Evolutionary conservation across 30 jellyfish, hydroid and myxozoan species (phyloP).

Genomic region (Aurelia aurita): DNA sequence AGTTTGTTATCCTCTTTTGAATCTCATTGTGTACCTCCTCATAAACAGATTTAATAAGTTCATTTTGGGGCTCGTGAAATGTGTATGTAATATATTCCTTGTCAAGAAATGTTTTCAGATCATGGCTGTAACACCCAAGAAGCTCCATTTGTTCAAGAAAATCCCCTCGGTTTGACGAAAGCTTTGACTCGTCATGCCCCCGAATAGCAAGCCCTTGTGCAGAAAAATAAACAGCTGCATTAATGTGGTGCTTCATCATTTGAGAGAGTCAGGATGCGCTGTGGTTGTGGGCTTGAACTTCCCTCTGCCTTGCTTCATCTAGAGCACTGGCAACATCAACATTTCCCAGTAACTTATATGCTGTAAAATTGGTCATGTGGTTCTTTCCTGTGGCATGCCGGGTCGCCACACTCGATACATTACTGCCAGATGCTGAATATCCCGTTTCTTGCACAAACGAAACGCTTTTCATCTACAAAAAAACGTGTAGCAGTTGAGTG

Average conservation of each 20-base stretch:
- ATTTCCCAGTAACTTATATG: conserved; percentile 42
- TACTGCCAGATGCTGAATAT: conserved; percentile 1
- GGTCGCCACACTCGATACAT: conserved; percentile 18
- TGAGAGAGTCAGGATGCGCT: conserved; percentile 21
- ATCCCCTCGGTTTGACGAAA: conserved; percentile 58
- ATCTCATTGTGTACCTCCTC: conserved; percentile 33
- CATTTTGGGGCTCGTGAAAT: conserved; percentile 45
- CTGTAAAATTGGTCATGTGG: conserved; percentile 19
- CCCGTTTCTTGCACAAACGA: conserved; percentile 41
- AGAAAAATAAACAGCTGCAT: conserved; percentile 37
- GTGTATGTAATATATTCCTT: conserved; percentile 24
- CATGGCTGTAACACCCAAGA: conserved; percentile 9
- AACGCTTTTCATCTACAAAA: conserved; percentile 19
- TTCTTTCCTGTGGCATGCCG: conserved; percentile 18
- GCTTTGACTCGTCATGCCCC: conserved; percentile 44
- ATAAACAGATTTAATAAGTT: background rate
- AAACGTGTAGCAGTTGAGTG: background rate
- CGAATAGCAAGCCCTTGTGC: conserved; percentile 76
- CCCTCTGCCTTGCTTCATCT: conserved; percentile 58
- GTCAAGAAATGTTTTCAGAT: conserved; percentile 23
- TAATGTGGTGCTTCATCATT: conserved; percentile 48
- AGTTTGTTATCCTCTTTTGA: conserved; percentile 12
- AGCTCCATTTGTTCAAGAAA: conserved; percentile 48
- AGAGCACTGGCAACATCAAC: conserved; percentile 56
- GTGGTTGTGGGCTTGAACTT: conserved; percentile 26